A percentile compares a stretch with the other conserved stretches of the same genome.
Conservation (phyloP, 2,888 invertebrate species). For the Agriopis aurantiaria region DNA sequence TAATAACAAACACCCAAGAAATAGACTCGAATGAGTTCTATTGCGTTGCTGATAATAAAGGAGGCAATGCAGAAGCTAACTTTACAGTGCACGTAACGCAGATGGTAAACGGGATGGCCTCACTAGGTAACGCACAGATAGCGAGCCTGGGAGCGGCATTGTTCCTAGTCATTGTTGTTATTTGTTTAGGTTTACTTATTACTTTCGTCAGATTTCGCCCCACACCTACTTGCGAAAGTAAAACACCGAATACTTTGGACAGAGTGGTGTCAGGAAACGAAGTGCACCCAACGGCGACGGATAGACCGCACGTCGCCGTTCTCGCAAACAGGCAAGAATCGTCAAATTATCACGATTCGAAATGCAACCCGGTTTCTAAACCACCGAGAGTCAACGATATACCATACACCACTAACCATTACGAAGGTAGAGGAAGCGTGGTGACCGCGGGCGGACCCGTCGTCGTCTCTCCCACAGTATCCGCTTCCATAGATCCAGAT, state of each 20-base stretch:
- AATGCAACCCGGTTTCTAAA: slow-evolving; percentile 90
- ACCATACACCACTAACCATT: slow-evolving; percentile 89
- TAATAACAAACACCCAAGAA: slow-evolving; percentile 93
- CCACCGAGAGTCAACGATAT: slow-evolving; percentile 90
- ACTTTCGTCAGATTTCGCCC: slow-evolving; percentile 91
- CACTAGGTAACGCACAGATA: slow-evolving; percentile 93
- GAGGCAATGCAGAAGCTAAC: slow-evolving; percentile 95
- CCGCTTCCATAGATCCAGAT: slow-evolving; percentile 93
- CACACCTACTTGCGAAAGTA: slow-evolving; percentile 91
- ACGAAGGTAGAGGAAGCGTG: slow-evolving; percentile 89
- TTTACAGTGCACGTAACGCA: slow-evolving; percentile 94
- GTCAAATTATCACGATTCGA: slow-evolving; percentile 70
- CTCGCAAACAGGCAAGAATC: slow-evolving; percentile 84
- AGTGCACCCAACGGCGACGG: slow-evolving; percentile 78
- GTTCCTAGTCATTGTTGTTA: slow-evolving; percentile 91
- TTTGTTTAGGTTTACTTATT: slow-evolving; percentile 90
- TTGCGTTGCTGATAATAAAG: slow-evolving; percentile 96
- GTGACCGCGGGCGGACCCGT: slow-evolving; percentile 88
- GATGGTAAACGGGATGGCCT: slow-evolving; percentile 92
- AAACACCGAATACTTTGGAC: slow-evolving; percentile 91
- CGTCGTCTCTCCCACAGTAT: slow-evolving; percentile 91
- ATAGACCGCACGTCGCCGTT: slow-evolving; percentile 85
- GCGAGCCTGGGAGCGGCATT: slow-evolving; percentile 94
- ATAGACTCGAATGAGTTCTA: slow-evolving; percentile 94
- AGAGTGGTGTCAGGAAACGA: slow-evolving; percentile 89